A percentile compares a stretch with the other conserved stretches of the same genome.
Conservation (phyloP, 2,113 vertebrate species). For the Rhinichthys klamathensis region DNA sequence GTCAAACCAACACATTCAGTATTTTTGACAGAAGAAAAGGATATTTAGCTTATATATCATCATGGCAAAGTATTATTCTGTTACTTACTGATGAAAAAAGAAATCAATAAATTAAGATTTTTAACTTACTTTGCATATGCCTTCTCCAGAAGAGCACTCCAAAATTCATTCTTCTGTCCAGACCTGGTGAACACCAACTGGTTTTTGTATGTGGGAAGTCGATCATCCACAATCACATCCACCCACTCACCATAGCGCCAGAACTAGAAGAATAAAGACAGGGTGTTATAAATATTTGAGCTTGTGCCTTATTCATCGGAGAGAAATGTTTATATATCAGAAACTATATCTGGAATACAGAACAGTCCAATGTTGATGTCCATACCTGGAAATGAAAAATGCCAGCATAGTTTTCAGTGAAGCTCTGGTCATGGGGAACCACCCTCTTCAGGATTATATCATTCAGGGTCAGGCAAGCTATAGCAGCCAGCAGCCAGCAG, state of each 20-base stretch:
- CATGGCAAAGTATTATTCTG: not conserved
- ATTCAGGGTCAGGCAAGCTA: constrained; percentile 93
- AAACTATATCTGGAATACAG: not conserved
- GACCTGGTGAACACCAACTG: constrained; percentile 96
- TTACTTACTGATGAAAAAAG: not conserved
- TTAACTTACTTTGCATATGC: constrained; percentile 94
- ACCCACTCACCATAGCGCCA: constrained; percentile 98
- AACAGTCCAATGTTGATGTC: not conserved
- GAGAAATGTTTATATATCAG: not conserved
- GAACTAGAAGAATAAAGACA: constrained; percentile 77
- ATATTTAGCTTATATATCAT: not conserved
- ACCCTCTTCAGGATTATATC: constrained; percentile 92
- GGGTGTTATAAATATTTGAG: not conserved
- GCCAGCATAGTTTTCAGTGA: constrained; percentile 92
- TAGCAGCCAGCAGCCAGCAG: constrained; percentile 98
- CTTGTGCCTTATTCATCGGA: not conserved
- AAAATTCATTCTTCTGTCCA: constrained; percentile 94
- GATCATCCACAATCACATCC: constrained; percentile 94
- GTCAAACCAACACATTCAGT: constrained; percentile 6
- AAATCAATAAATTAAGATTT: not conserved
- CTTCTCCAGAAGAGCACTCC: constrained; percentile 97
- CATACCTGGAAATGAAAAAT: constrained; percentile 98
- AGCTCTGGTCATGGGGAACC: constrained; percentile 92
- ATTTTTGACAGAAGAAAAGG: not conserved
- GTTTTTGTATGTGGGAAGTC: constrained; percentile 91